Conservation (phyloP, 2,888 invertebrate species). For the Amaurobius ferox region DNA sequence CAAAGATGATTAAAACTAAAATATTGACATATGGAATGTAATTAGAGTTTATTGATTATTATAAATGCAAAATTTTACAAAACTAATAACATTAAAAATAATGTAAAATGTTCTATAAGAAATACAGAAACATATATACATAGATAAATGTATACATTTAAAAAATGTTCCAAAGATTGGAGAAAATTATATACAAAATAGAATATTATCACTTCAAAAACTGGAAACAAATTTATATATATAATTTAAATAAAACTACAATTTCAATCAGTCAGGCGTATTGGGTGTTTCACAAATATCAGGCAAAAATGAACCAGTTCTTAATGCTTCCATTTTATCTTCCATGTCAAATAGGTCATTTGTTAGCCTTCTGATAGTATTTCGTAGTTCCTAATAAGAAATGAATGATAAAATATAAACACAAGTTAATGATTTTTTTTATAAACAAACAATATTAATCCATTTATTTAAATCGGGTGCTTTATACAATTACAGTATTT, state of each 20-base stretch:
- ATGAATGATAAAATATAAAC: too few species aligned
- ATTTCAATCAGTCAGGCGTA: conserved; percentile 46
- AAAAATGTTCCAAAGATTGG: not conserved
- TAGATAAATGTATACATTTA: not conserved
- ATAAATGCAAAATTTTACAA: not conserved
- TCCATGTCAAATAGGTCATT: conserved; percentile 71
- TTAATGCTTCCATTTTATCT: conserved; percentile 68
- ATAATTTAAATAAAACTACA: not conserved
- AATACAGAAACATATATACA: not conserved
- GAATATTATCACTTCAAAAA: not conserved
- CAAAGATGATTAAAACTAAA: conserved; percentile 16
- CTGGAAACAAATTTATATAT: not conserved
- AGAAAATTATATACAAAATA: conserved; percentile 24
- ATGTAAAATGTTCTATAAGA: not conserved
- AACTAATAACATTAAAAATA: not conserved
- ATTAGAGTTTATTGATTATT: not conserved
- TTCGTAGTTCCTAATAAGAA: conserved; percentile 52
- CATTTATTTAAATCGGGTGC: too few species aligned
- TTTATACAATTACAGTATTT: too few species aligned
- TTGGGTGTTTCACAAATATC: conserved; percentile 49
- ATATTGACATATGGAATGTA: not conserved
- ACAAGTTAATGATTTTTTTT: too few species aligned
- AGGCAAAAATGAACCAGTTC: conserved; percentile 64
- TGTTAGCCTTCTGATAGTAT: conserved; percentile 63
- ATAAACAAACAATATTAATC: too few species aligned